Evolutionary conservation across 2,797 vertebrate genomes (phyloP), one percentile per base, ranked within the genome.

Genomic region (Artibeus lituratus): DNA sequence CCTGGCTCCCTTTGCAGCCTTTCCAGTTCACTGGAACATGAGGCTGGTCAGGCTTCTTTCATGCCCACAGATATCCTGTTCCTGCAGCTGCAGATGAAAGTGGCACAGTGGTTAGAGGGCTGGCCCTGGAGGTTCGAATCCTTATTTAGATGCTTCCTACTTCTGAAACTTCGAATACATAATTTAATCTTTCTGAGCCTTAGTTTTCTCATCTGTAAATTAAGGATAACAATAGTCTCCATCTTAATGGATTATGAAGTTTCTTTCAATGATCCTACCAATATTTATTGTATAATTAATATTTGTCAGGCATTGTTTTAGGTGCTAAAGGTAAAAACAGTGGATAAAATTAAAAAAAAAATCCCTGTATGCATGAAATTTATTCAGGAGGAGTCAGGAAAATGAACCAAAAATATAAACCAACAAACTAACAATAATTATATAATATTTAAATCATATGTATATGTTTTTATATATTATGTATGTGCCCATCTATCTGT

Each of bases 251-350:
- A 82, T 59, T 26, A 42, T 18, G 24, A 88, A n/a, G 29, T 57
- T 57, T 62, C 65, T 83, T 84, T 84, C 4, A n/a, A n/a, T 55
- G 5, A 74, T 53, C 51, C 18, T 39, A 9, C 37, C 44, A 62
- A 55, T 55, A 72, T 77, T 67, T 81, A 47, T 62, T 57, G 26
- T 39, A 10, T 49, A 21, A 7, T 12, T 55, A 24, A 9, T 11
- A 55, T 39, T 44, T 9, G 1, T 15, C 81, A 94, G 89, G 51
- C 29, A 62, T 81, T 44, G 12, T 44, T 47, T 94, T 78, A 47
- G 74, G 10, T 92, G 47, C 35, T 70, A 39, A 92, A 53, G 16
- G 57, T 82, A n/a, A 91, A 91, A n/a, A n/a, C 10, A 22, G 16
- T 39, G 24, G 73, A 78, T 22, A 26, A 59, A 65, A 82, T 57